These are phyloP conservation scores for Tragulus kanchil DNA, from an alignment of 2,113 vertebrate species.

Conservation along the genomic window DNA sequence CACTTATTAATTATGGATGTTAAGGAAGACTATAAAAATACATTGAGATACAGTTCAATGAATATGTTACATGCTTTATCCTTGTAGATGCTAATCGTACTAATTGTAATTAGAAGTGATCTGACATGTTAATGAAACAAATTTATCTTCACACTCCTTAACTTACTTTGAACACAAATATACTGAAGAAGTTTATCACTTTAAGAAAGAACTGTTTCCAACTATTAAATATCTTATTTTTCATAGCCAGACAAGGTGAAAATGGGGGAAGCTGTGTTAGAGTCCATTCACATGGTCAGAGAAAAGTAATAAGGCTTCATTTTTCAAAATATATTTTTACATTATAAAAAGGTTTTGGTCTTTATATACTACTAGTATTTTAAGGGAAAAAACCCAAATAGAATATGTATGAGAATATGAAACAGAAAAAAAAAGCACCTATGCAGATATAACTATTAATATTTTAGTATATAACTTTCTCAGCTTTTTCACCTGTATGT, in stretches of 20 bases:
- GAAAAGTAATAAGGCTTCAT: not conserved
- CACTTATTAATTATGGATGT: not conserved
- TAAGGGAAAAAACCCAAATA: not conserved
- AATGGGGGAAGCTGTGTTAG: not conserved
- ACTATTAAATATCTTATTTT: not conserved
- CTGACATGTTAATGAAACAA: not conserved
- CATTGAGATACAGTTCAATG: not conserved
- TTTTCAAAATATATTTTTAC: not conserved
- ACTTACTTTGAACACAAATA: slow-evolving; percentile 42
- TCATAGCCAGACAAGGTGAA: not conserved
- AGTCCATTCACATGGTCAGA: not conserved
- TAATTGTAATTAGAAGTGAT: not conserved
- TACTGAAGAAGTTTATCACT: not conserved
- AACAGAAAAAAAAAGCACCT: slow-evolving; percentile 17
- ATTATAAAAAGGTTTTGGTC: not conserved
- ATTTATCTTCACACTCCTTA: not conserved
- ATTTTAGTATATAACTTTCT: slow-evolving; percentile 39
- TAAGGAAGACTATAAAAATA: not conserved
- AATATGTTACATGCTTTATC: not conserved
- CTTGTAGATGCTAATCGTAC: not conserved
- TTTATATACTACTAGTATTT: slow-evolving; percentile 41
- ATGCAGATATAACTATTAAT: slow-evolving; percentile 20
- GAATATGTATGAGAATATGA: not conserved
- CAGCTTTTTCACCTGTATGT: not conserved
- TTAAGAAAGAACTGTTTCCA: slow-evolving; percentile 26